Evolutionary conservation across 1,140 invertebrate genomes (phyloP), one percentile per base, ranked within the genome.

Genomic region (Pseudomyrmex concolor): DNA sequence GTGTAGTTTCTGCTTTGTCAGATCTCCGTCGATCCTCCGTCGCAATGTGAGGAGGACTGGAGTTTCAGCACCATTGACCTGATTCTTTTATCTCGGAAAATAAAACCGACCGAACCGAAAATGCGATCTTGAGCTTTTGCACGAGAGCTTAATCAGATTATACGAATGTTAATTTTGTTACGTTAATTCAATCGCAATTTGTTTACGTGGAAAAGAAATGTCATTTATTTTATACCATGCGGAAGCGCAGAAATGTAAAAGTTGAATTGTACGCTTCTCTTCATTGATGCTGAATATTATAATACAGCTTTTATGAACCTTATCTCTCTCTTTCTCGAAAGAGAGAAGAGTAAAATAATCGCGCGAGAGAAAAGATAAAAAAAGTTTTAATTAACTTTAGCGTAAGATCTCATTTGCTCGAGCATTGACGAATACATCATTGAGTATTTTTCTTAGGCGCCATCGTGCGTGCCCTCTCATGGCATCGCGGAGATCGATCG

Each of bases 1-100:
- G 43, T 66, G 43, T 66, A 70, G 66, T 13, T 34, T 34, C 7
- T 15, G 22, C 66, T 80, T 71, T 22, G 45, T 70, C 34, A 80
- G 66, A 43, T 77, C 50, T 54, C 34, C 7, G 54, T 70, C 45
- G 54, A 19, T 25, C 25, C 25, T 25, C 25, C 3, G 57, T 70
- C 17, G 43, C 54, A 45, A 77, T 68, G 59, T 25, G 7, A 34
- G 60, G 12, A 48, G 0, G 3, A 25, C 34, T 57, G 64, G 64
- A 71, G 76, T 80, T 80, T 80, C 76, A 51, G 76, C n/a, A 48
- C 55, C 66, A 71, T 80, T 70, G 76, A 80, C 76, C 76, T 59
- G 70, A 71, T 80, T 80, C 54, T 7, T 17, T 54, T 80, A 50
- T 71, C 55, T 48, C 19, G 64, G 48, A 2, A 9, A 67, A 67